Conservation (phyloP, 2,888 invertebrate species). For the Drosophila koepferae region DNA sequence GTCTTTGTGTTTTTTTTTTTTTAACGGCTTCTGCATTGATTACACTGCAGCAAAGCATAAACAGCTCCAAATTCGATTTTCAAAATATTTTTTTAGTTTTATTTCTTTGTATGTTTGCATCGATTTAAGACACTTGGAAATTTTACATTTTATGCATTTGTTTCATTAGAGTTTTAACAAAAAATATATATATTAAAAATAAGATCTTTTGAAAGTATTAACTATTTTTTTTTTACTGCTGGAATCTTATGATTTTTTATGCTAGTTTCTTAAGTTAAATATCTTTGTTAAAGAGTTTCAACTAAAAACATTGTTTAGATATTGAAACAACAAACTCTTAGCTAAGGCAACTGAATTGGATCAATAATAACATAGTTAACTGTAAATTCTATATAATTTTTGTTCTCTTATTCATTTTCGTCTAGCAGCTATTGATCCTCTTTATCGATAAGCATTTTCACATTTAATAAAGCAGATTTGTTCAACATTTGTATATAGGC, state of each 20-base stretch:
- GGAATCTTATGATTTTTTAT: constrained; percentile 11
- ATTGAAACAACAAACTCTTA: constrained; percentile 3
- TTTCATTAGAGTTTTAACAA: constrained; percentile 19
- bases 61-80: constrained; percentile 41
- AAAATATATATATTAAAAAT: not conserved
- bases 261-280: constrained; percentile 1
- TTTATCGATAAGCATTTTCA: constrained; percentile 17
- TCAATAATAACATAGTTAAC: constrained; percentile 6
- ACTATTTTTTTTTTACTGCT: constrained; percentile 8
- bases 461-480: constrained; percentile 11
- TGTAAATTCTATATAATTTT: not conserved
- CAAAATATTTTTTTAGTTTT: constrained; percentile 24
- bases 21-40: constrained; percentile 41
- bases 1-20: not conserved
- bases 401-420: not conserved
- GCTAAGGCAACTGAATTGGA: not conserved
- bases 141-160: constrained; percentile 31
- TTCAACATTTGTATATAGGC: constrained; percentile 19
- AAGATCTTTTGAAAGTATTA: constrained; percentile 4
- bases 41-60: constrained; percentile 1
- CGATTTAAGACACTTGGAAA: constrained; percentile 35
- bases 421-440: constrained; percentile 1
- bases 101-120: constrained; percentile 9
- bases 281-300: not conserved
- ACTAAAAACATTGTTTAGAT: not conserved